Percentiles rank a stretch among this genome's conserved stretches.
These are phyloP conservation scores for Pituophis catenifer DNA, from an alignment of 2,113 vertebrate species.

Conservation along the genomic window DNA sequence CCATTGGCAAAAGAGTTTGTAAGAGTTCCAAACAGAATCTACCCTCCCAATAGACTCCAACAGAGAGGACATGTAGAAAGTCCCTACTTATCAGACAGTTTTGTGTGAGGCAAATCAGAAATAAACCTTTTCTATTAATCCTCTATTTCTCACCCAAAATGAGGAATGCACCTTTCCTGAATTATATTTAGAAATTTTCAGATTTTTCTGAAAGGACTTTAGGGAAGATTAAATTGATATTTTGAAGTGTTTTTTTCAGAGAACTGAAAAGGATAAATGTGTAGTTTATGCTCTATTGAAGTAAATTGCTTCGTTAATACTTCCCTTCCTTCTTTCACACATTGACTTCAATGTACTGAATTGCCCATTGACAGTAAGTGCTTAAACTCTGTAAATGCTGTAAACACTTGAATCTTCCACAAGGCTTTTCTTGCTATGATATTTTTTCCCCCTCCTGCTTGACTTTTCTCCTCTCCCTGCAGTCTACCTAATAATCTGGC, in stretches of 20 bases:
- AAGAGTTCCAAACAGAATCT: neutral
- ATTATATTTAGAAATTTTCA: neutral
- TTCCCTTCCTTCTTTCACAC: neutral
- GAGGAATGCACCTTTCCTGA: neutral
- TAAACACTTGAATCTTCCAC: neutral
- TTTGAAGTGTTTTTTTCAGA: neutral
- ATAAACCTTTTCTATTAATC: neutral
- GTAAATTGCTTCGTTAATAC: neutral
- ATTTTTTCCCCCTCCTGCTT: neutral
- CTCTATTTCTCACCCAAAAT: neutral
- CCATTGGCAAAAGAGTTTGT: neutral
- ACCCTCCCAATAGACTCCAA: neutral
- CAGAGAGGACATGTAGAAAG: neutral
- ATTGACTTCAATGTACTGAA: neutral
- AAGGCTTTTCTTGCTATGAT: neutral
- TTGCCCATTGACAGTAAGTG: neutral
- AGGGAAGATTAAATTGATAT: neutral
- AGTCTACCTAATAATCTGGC: neutral
- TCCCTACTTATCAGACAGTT: neutral
- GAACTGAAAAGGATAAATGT: neutral
- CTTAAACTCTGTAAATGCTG: neutral
- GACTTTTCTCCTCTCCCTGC: neutral
- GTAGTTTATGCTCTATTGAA: neutral
- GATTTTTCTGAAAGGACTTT: neutral
- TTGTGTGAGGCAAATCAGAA: neutral